These are phyloP conservation scores for Apamea epomidion DNA, from an alignment of 2,888 invertebrate genomes.

Conservation along the genomic window DNA sequence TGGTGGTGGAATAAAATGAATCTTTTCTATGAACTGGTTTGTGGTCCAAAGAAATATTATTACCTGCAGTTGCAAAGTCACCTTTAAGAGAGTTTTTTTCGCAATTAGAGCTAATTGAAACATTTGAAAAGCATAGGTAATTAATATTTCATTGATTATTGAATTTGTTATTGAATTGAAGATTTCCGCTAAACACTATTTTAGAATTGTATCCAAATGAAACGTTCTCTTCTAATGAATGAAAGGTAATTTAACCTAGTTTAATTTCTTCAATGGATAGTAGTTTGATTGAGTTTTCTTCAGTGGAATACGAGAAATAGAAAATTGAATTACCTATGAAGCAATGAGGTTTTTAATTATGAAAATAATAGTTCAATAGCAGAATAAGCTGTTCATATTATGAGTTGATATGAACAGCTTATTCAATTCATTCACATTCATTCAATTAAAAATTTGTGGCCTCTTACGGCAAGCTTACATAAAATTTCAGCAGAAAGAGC, in stretches of 20 bases:
- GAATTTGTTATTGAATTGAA: conserved; percentile 12
- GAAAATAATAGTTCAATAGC: background rate
- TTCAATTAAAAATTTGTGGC: too few species aligned
- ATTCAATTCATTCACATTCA: too few species aligned
- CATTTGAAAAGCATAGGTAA: conserved; percentile 4
- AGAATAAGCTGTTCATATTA: too few species aligned
- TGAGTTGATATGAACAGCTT: too few species aligned
- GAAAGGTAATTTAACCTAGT: conserved; percentile 10
- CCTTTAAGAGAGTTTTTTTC: background rate
- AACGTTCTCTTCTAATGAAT: conserved; percentile 28
- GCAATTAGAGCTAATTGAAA: conserved; percentile 2
- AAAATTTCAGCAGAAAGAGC: too few species aligned
- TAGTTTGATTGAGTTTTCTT: conserved; percentile 16
- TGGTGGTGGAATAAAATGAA: background rate
- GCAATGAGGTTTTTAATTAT: background rate
- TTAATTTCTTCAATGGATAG: conserved; percentile 2
- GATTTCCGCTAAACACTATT: conserved; percentile 8
- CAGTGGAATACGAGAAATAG: background rate
- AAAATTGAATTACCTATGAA: background rate
- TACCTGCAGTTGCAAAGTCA: background rate
- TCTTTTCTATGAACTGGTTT: background rate
- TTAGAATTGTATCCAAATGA: conserved; percentile 3
- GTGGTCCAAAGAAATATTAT: too few species aligned
- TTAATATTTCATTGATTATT: conserved; percentile 17
- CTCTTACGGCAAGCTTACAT: too few species aligned